Conservation (phyloP, 2,888 invertebrate genomes). For the Neoitamus cyanurus region DNA sequence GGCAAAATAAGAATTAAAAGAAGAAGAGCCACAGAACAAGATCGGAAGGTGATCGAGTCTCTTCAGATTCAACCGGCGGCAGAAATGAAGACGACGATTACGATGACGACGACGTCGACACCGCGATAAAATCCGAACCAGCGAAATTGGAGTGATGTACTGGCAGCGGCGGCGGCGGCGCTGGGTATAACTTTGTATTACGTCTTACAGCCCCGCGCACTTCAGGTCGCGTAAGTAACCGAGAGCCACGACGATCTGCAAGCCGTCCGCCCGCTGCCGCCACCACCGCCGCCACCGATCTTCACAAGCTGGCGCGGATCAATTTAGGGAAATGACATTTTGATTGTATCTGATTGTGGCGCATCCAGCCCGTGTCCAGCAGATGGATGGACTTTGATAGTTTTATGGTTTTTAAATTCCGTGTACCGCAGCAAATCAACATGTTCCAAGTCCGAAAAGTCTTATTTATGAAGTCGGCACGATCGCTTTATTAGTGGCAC, state of each 20-base stretch:
- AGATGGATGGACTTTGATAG: conserved; percentile 27
- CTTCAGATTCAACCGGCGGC: neutral
- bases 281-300: neutral
- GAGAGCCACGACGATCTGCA: neutral
- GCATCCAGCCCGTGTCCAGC: neutral
- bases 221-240: neutral
- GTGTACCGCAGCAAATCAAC: conserved; percentile 21
- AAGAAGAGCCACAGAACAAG: neutral
- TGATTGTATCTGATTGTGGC: conserved; percentile 34
- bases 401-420: conserved; percentile 27
- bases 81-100: conserved; percentile 28
- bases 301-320: neutral
- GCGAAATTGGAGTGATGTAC: conserved; percentile 29
- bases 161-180: neutral
- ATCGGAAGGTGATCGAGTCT: conserved; percentile 7
- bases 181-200: neutral
- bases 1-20: neutral
- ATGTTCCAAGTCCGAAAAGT: conserved; percentile 13
- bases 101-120: neutral
- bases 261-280: neutral
- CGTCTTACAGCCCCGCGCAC: neutral
- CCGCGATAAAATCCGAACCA: neutral
- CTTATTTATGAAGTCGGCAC: conserved; percentile 1
- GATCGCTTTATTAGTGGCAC: neutral
- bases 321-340: conserved; percentile 33